Evolutionary conservation across 1,140 invertebrate species (phyloP).

Genomic region (Trinorchestia longiramus): DNA sequence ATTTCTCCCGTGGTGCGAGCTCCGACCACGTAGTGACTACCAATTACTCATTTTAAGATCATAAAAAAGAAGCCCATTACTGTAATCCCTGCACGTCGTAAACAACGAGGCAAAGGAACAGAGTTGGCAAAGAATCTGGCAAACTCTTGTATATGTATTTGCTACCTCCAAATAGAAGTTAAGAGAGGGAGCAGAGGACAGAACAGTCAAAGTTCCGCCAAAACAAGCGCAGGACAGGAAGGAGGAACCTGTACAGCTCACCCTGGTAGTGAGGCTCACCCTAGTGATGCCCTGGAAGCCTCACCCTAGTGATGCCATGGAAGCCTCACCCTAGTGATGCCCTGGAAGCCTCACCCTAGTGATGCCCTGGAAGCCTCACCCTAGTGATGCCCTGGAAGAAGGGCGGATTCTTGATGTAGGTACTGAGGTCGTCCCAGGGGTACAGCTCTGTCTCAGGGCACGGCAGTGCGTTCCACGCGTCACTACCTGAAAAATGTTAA

Average conservation of each 20-base stretch:
- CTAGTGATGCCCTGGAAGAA: constrained; percentile 91
- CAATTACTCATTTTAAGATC: neutral
- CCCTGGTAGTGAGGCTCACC: no score
- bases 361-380: constrained; percentile 34
- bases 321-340: no score
- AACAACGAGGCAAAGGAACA: neutral
- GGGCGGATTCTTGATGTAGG: constrained; percentile 97
- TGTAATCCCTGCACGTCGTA: neutral
- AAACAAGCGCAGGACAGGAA: neutral
- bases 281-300: no score
- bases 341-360: no score
- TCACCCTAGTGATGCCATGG: no score
- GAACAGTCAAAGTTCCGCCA: neutral
- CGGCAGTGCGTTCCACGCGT: constrained; percentile 85
- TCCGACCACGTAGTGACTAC: no score
- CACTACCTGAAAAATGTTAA: constrained; percentile 74
- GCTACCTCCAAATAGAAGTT: neutral
- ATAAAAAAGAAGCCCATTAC: neutral
- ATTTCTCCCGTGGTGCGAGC: no score
- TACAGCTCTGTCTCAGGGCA: constrained; percentile 88
- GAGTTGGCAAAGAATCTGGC: neutral
- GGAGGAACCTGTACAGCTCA: no score
- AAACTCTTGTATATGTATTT: neutral
- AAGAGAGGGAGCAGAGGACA: neutral
- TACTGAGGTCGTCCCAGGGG: constrained; percentile 91